These are phyloP conservation scores for Venturia canescens DNA, from an alignment of 1,140 invertebrate species.

Conservation along the genomic window DNA sequence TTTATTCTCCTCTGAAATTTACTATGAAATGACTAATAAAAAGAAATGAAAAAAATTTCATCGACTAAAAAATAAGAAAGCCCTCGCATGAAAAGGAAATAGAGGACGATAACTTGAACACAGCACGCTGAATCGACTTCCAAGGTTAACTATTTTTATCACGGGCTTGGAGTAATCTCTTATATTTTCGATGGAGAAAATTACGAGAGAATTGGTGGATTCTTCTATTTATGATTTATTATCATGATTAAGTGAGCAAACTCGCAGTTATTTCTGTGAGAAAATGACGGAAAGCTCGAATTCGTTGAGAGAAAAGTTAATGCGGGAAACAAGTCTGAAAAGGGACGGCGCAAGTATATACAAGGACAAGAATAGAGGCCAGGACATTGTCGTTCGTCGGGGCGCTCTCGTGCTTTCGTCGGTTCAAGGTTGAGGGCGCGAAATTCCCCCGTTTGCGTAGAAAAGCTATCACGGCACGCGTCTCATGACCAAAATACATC, in stretches of 20 bases:
- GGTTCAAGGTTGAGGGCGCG: slow-evolving; percentile 71
- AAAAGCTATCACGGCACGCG: slow-evolving; percentile 31
- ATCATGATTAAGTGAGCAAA: too few relatives aligned
- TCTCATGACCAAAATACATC: slow-evolving; percentile 64
- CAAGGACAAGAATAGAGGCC: slow-evolving; percentile 63
- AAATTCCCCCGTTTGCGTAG: slow-evolving; percentile 30
- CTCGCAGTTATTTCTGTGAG: background rate
- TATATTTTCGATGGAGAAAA: background rate
- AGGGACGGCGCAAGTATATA: background rate
- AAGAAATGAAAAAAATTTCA: too few relatives aligned
- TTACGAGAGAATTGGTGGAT: too few relatives aligned
- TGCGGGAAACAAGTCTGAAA: background rate
- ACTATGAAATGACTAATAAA: too few relatives aligned
- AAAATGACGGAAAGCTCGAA: background rate
- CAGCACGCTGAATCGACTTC: slow-evolving; percentile 51
- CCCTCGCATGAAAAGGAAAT: too few relatives aligned
- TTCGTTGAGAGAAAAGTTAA: background rate
- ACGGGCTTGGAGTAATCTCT: background rate
- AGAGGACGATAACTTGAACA: too few relatives aligned
- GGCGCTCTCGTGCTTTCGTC: slow-evolving; percentile 56
- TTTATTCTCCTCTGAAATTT: too few relatives aligned
- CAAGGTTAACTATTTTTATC: slow-evolving; percentile 27
- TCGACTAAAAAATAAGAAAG: too few relatives aligned
- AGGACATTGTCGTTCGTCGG: slow-evolving; percentile 52
- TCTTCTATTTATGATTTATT: too few relatives aligned